These are phyloP conservation scores for Micrasema longulum DNA, from an alignment of 1,140 invertebrate genomes.

Conservation along the genomic window DNA sequence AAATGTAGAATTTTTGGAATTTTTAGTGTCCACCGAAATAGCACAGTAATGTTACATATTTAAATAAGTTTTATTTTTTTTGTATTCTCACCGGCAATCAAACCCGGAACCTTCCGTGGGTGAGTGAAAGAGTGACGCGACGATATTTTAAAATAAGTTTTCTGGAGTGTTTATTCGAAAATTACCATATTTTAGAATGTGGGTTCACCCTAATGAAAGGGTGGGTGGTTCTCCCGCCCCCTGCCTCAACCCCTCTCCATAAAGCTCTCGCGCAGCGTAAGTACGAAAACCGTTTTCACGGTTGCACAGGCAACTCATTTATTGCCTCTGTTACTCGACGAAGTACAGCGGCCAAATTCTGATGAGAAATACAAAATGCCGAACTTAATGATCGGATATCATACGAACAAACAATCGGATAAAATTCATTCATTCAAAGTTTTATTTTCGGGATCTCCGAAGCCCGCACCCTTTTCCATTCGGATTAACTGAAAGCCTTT, in stretches of 20 bases:
- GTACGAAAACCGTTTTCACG: slow-evolving; percentile 55
- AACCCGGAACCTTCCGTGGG: no score
- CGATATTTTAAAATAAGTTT: no score
- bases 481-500: slow-evolving; percentile 27
- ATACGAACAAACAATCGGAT: slow-evolving; percentile 30
- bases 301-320: slow-evolving; percentile 54
- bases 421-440: slow-evolving; percentile 25
- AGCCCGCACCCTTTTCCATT: slow-evolving; percentile 21
- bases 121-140: no score
- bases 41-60: no score
- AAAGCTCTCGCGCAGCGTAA: slow-evolving; percentile 39
- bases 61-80: no score
- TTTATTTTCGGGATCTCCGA: slow-evolving; percentile 30
- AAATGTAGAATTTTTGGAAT: no score
- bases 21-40: no score
- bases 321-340: slow-evolving; percentile 47
- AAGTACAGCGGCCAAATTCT: slow-evolving; percentile 27
- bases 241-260: not conserved
- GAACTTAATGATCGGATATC: slow-evolving; percentile 47
- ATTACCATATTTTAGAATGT: not conserved
- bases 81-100: no score
- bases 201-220: slow-evolving; percentile 18
- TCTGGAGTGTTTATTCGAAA: no score
- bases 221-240: slow-evolving; percentile 3
- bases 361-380: slow-evolving; percentile 48